Evolutionary conservation across 2,113 vertebrate genomes (phyloP).

Genomic region (Amblyopsis rosae): DNA sequence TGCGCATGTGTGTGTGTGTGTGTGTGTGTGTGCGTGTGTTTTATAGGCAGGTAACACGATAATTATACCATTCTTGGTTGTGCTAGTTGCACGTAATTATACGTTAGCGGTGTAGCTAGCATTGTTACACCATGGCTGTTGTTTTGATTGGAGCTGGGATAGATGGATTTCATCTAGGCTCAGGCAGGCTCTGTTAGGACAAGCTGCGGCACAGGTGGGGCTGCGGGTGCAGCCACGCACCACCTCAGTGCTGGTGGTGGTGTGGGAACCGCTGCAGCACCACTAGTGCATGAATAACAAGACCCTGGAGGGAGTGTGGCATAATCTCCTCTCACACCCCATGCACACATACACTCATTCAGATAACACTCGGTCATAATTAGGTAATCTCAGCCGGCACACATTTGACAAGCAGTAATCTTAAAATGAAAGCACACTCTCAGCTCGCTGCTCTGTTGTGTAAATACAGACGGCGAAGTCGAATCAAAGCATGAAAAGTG

Average conservation of each 20-base stretch:
- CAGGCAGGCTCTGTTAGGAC: slow-evolving; percentile 68
- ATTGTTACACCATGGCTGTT: slow-evolving; percentile 57
- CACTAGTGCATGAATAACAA: slow-evolving; percentile 79
- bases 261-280: slow-evolving; percentile 76
- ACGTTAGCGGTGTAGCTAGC: slow-evolving; percentile 44
- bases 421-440: slow-evolving; percentile 51
- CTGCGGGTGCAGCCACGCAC: slow-evolving; percentile 70
- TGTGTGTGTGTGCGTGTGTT: slow-evolving; percentile 11
- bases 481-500: neutral
- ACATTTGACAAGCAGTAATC: slow-evolving; percentile 61
- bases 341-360: slow-evolving; percentile 15
- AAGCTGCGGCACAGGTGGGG: slow-evolving; percentile 76
- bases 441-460: slow-evolving; percentile 54
- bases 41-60: slow-evolving; percentile 17
- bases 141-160: slow-evolving; percentile 61
- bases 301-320: slow-evolving; percentile 75
- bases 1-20: neutral
- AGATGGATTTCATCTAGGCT: slow-evolving; percentile 63
- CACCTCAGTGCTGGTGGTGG: slow-evolving; percentile 65
- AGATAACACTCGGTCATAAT: slow-evolving; percentile 2
- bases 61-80: slow-evolving; percentile 55
- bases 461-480: slow-evolving; percentile 37
- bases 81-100: slow-evolving; percentile 65
- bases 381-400: slow-evolving; percentile 53
- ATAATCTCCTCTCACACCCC: slow-evolving; percentile 75